Evolutionary conservation across 2,888 invertebrate species (phyloP).

Genomic region (Gastracanthus pulcherrimus): DNA sequence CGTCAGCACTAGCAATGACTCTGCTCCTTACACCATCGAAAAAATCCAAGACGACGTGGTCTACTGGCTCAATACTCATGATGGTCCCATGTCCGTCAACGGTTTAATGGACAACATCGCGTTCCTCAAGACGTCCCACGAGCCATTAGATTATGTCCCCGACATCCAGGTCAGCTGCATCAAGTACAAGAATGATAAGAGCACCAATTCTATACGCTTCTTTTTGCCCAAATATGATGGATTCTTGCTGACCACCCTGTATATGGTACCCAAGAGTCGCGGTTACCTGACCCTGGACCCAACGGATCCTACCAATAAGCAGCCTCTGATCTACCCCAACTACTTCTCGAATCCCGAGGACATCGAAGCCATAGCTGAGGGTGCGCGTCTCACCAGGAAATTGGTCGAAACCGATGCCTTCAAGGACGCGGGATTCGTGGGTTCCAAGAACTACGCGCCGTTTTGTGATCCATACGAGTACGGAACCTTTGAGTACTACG

Average conservation of each 20-base stretch:
- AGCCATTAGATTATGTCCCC: slow-evolving; percentile 78
- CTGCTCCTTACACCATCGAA: slow-evolving; percentile 66
- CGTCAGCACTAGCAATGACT: slow-evolving; percentile 66
- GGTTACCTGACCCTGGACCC: slow-evolving; percentile 58
- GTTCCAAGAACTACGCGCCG: slow-evolving; percentile 83
- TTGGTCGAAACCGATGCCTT: slow-evolving; percentile 33
- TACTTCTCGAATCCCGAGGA: slow-evolving; percentile 41
- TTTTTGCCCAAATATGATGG: slow-evolving; percentile 57
- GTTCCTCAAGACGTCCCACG: slow-evolving; percentile 81
- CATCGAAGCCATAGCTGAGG: slow-evolving; percentile 17
- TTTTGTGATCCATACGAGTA: slow-evolving; percentile 35
- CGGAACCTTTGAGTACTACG: slow-evolving; percentile 28
- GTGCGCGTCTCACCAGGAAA: background rate
- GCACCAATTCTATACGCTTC: background rate
- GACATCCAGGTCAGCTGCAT: slow-evolving; percentile 82
- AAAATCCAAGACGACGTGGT: slow-evolving; percentile 71
- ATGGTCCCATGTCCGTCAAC: slow-evolving; percentile 77
- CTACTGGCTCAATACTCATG: slow-evolving; percentile 78
- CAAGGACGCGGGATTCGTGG: slow-evolving; percentile 9
- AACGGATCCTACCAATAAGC: slow-evolving; percentile 36
- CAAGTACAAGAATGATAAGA: slow-evolving; percentile 4
- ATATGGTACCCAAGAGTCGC: slow-evolving; percentile 58
- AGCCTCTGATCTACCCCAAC: slow-evolving; percentile 39
- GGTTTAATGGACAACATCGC: slow-evolving; percentile 79
- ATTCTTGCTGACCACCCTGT: slow-evolving; percentile 37